phyloP scores from a whole-genome alignment of 1,140 invertebrate genomes.

The Heliconius hewitsoni region DNA sequence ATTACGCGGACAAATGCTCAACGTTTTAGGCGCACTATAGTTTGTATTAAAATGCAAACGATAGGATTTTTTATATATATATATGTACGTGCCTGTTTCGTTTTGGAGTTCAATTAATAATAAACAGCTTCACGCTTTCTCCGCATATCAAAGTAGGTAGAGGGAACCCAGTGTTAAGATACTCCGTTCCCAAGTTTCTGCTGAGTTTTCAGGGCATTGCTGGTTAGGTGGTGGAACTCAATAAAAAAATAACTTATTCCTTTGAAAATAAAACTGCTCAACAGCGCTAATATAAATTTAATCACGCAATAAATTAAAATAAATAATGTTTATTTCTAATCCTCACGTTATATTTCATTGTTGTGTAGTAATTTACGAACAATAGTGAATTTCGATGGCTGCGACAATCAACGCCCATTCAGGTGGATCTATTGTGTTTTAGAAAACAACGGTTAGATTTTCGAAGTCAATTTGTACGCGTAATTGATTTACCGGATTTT shows the following conservation, averaged over 20 bases:
- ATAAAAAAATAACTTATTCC: too few relatives aligned
- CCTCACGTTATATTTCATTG: conserved; percentile 1
- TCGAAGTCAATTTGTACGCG: conserved; percentile 42
- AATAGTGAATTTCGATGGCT: conserved; percentile 40
- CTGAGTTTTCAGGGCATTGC: too few relatives aligned
- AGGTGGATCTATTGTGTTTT: conserved; percentile 46
- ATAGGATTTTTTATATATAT: background rate
- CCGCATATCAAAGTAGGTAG: too few relatives aligned
- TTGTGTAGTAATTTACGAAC: conserved; percentile 35
- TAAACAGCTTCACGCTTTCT: too few relatives aligned
- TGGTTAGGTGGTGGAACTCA: too few relatives aligned
- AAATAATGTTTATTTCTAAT: conserved; percentile 16
- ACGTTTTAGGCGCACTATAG: conserved; percentile 65
- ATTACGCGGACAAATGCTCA: conserved; percentile 72
- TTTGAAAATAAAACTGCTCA: too few relatives aligned
- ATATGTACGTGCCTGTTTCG: background rate
- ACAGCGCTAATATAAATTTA: background rate
- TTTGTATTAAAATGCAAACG: conserved; percentile 18
- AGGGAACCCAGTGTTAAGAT: too few relatives aligned
- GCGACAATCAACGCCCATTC: conserved; percentile 49
- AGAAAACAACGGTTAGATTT: conserved; percentile 47
- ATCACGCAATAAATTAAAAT: background rate
- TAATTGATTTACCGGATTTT: conserved; percentile 45
- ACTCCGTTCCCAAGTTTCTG: too few relatives aligned
- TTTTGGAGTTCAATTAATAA: too few relatives aligned